Percentiles rank a stretch among this genome's conserved stretches.
Evolutionary conservation across 2,888 invertebrate species (phyloP).

Genomic region (Tipula unca): DNA sequence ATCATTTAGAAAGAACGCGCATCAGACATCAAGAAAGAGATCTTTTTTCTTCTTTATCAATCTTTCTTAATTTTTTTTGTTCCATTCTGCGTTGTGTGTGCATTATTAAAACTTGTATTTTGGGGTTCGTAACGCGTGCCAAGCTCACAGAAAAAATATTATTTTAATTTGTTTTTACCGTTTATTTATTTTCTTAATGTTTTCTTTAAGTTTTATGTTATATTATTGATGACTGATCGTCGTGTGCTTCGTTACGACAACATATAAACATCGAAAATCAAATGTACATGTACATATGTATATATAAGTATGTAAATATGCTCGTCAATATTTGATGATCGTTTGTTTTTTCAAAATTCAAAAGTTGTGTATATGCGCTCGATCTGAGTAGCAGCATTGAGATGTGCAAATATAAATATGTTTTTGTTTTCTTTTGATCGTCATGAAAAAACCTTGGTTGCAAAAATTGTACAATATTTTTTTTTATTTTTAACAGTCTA

Average conservation of each 20-base stretch:
- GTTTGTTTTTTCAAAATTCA: neutral
- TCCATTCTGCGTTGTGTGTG: neutral
- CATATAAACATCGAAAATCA: neutral
- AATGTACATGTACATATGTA: no score
- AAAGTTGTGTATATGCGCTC: neutral
- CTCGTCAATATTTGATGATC: neutral
- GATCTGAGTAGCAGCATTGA: neutral
- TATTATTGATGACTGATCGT: neutral
- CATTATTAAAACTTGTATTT: conserved; percentile 14
- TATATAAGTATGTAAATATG: neutral
- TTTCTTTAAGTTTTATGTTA: neutral
- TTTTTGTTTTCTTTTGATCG: neutral
- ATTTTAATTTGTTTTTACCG: conserved; percentile 2
- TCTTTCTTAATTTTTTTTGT: neutral
- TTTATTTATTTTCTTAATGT: neutral
- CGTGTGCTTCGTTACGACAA: neutral
- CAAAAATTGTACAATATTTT: neutral
- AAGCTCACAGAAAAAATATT: conserved; percentile 8
- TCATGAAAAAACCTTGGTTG: neutral
- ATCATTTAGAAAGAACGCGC: neutral
- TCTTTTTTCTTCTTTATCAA: neutral
- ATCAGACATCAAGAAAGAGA: neutral
- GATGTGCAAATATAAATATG: neutral
- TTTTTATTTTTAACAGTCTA: neutral
- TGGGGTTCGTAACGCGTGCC: neutral